Evolutionary conservation across 2,113 vertebrate genomes (phyloP), one percentile per base, ranked within the genome.

Genomic region (Anseranas semipalmata): DNA sequence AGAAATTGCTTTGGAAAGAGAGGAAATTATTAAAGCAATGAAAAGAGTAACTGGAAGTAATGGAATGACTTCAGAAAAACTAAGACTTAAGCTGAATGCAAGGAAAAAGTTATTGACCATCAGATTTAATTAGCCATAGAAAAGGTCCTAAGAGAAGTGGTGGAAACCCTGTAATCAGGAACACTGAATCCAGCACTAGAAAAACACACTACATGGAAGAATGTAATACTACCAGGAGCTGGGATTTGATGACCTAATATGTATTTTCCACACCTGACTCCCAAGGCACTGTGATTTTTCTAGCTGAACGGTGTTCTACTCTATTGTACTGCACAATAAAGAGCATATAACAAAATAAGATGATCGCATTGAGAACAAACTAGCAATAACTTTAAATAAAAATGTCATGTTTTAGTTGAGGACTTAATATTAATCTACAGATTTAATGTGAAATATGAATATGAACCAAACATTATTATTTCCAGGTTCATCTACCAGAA

Each of bases 381-480:
- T 52, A 89, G 73, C 70, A 93, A 58, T 56, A 94, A 72, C 27
- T 50, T 84, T n/a, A 33, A 96, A 93, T 56, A 86, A 92, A 86
- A 94, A 82, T 27, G 39, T 62, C 52, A 37, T 27, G 6, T 56
- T 90, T 70, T 39, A 85, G 35, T 65, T 93, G 83, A 94, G 39
- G 43, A 87, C 32, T 81, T 80, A 81, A 80, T 66, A 86, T 71
- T 86, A 79, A 90, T 48, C 1, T 0, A 35, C 12, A 79, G 55
- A 65, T 74, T 81, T 63, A 87, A 93, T 60, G 66, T 37, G 39
- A 94, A 95, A 86, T 55, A 80, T 21, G 35, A 93, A 73, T 74
- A 93, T 32, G 90, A 97, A 84, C 43, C 27, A 81, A 92, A 83
- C 12, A 56, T 59, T 81, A 87, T 67, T 67, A 95, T 77, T 96